Evolutionary conservation across 1,140 invertebrate species (phyloP).

Genomic region (Bursaphelenchus mucronatus): DNA sequence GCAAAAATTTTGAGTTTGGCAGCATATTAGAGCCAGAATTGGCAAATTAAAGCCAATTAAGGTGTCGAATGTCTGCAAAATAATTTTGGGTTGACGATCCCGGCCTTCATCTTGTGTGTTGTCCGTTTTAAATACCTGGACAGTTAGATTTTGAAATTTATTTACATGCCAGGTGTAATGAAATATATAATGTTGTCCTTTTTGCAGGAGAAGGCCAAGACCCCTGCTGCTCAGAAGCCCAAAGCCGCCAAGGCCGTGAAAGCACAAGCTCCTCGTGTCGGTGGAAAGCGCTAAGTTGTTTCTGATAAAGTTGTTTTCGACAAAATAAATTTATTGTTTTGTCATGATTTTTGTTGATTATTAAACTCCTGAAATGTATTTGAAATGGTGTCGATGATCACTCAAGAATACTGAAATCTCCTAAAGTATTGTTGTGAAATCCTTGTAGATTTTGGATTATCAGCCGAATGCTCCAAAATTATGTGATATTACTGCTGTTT

Average conservation of each 20-base stretch:
- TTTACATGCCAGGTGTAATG: background rate
- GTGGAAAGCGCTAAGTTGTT: constrained; percentile 57
- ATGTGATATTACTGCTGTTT: too few species aligned
- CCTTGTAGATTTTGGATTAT: too few species aligned
- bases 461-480: too few species aligned
- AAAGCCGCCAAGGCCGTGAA: constrained; percentile 45
- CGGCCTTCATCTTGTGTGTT: constrained; percentile 19
- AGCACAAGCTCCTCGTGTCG: constrained; percentile 46
- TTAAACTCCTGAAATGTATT: too few species aligned
- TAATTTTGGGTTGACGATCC: background rate
- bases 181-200: constrained; percentile 9
- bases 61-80: constrained; percentile 49
- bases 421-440: too few species aligned
- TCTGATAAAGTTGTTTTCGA: constrained; percentile 22
- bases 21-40: constrained; percentile 4
- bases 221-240: constrained; percentile 31
- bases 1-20: too few species aligned
- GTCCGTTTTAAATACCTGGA: constrained; percentile 11
- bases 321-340: constrained; percentile 21
- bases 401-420: too few species aligned
- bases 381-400: too few species aligned
- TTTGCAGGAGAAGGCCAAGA: constrained; percentile 56
- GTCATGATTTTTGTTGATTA: too few species aligned
- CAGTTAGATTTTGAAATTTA: constrained; percentile 11
- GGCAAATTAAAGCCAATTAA: background rate